Percentiles rank a stretch among this genome's conserved stretches.
These are phyloP conservation scores for Montipora capitata DNA, from an alignment of 92 coral and sea anemone genomes.

Conservation along the genomic window DNA sequence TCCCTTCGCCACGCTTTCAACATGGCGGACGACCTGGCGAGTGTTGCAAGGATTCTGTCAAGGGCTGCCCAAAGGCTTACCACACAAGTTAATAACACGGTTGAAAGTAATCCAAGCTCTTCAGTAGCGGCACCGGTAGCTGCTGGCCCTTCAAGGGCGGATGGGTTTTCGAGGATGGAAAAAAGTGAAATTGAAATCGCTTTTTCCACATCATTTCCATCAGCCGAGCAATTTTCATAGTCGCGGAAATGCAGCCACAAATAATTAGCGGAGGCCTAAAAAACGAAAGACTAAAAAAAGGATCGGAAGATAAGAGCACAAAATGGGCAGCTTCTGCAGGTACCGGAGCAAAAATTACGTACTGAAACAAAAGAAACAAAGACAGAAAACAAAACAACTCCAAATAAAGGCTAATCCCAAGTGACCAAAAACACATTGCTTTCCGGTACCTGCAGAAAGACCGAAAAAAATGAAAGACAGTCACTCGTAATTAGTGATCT, in stretches of 20 bases:
- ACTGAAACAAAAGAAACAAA: no score
- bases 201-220: constrained; percentile 49
- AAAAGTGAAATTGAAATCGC: constrained; percentile 9
- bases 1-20: no score
- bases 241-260: constrained; percentile 3
- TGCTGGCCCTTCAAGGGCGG: not conserved
- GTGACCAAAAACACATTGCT: no score
- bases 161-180: constrained; percentile 2
- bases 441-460: no score
- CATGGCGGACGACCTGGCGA: constrained; percentile 20
- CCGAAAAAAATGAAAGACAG: no score
- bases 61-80: constrained; percentile 19
- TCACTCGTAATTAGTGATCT: no score
- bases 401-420: no score
- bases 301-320: not conserved
- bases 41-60: constrained; percentile 26
- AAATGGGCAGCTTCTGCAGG: not conserved
- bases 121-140: not conserved
- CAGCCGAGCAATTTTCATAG: not conserved
- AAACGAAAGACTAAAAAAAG: not conserved
- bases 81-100: not conserved
- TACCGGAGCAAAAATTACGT: no score
- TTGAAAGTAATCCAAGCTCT: not conserved
- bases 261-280: not conserved
- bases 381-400: no score